Evolutionary conservation across 2,888 invertebrate species (phyloP), one percentile per base, ranked within the genome.

Genomic region (Byasa hedistus): DNA sequence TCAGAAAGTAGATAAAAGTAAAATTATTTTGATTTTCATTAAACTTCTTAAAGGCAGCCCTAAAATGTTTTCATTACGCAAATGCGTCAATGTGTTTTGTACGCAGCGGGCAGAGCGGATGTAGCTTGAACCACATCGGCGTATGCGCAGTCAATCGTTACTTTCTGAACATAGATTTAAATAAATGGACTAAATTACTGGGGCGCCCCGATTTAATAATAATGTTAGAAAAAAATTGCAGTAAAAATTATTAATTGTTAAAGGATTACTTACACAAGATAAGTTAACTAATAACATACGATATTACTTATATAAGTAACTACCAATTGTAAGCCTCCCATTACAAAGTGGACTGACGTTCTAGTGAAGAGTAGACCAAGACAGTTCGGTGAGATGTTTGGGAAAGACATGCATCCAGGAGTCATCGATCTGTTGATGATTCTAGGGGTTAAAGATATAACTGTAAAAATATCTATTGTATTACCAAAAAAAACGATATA

Each of bases 91-190:
- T 48, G 58, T 64, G 59, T 67, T 60, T 63, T 58, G 61, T 67
- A 72, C 60, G 73, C 72, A 27, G 36, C 19, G 39, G 56, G 70
- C 72, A 75, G 77, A 79, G 75, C 82, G 85, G 84, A 85, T 77
- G 79, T 79, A 57, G 61, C 57, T 60, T 65, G 73, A 70, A 71
- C 44, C 70, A 73, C 70, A 71, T 68, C 69, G 70, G 71, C 73
- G 73, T 73, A 69, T 69, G 75, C 76, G 74, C 80, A 75, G 54
- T 78, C 69, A 70, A 78, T 78, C 81, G 74, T 76, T 72, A 68
- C 72, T 65, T 65, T 70, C 69, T 61, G 61, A 39, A 17, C 27
- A 23, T 56, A n/a, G 12, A 8, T 44, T 44, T 44, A 17, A 0
- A 44, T 44, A 44, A 56, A 27, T 56, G 15, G 19, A n/a, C 56